These are phyloP conservation scores for Epiblema foenella DNA, from an alignment of 2,888 invertebrate species.

Conservation along the genomic window DNA sequence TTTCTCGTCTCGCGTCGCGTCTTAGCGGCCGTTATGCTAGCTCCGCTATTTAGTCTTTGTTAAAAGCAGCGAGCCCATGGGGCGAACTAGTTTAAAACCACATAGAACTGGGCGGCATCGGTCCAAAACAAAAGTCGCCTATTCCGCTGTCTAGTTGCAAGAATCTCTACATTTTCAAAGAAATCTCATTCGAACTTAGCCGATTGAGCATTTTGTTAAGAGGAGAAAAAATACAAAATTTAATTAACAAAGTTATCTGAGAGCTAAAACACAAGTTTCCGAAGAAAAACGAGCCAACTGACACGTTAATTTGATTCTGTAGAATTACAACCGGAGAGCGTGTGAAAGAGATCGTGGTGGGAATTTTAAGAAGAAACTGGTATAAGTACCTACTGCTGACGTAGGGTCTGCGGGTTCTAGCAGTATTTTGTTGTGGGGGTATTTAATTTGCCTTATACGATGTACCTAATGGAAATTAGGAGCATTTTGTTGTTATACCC, in stretches of 20 bases:
- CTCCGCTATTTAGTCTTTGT: not conserved
- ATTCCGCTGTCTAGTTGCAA: slow-evolving; percentile 49
- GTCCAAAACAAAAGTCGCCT: slow-evolving; percentile 26
- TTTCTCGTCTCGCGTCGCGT: too few relatives aligned
- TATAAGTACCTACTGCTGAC: slow-evolving; percentile 27
- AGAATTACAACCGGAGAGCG: slow-evolving; percentile 74
- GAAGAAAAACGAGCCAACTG: slow-evolving; percentile 80
- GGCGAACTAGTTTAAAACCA: not conserved
- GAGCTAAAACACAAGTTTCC: slow-evolving; percentile 81
- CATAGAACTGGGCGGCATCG: slow-evolving; percentile 5
- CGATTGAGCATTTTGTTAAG: slow-evolving; percentile 54
- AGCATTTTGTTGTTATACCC: slow-evolving; percentile 10
- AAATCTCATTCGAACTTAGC: slow-evolving; percentile 65
- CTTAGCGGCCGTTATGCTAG: too few relatives aligned
- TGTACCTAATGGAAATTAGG: not conserved
- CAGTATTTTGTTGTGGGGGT: slow-evolving; percentile 27
- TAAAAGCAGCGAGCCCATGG: not conserved
- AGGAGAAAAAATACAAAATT: slow-evolving; percentile 75
- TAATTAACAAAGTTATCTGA: slow-evolving; percentile 82
- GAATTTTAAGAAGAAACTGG: slow-evolving; percentile 61
- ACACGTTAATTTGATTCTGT: slow-evolving; percentile 81
- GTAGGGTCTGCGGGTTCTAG: slow-evolving; percentile 32
- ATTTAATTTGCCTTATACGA: slow-evolving; percentile 17
- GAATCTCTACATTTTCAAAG: slow-evolving; percentile 59
- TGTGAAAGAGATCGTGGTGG: slow-evolving; percentile 68